Percentiles rank a stretch among this genome's conserved stretches.
Conservation (phyloP, 2,888 invertebrate genomes). For the Sepiola atlantica region DNA sequence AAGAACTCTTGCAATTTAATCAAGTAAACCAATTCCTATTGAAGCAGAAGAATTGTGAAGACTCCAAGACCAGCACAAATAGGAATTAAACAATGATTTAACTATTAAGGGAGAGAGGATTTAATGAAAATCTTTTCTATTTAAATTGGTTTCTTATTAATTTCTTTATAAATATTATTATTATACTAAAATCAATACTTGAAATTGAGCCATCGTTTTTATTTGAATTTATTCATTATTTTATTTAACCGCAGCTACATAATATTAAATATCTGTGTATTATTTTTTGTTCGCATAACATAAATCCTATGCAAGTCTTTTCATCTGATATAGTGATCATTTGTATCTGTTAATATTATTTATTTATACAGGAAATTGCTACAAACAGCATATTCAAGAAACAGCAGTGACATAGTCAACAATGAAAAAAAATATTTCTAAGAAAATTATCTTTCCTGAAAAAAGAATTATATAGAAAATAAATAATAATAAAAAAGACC, state of each 20-base stretch:
- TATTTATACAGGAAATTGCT: background rate
- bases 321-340: background rate
- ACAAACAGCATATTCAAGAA: background rate
- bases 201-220: background rate
- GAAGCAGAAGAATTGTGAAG: background rate
- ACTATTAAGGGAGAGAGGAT: background rate
- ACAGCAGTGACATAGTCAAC: background rate
- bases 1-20: background rate
- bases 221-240: background rate
- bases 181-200: background rate
- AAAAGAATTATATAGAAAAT: background rate
- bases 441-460: background rate
- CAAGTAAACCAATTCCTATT: background rate
- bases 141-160: background rate
- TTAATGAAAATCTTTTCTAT: background rate
- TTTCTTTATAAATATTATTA: background rate
- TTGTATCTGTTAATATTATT: background rate
- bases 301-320: background rate
- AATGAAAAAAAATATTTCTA: background rate
- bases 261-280: background rate
- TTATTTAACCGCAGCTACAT: background rate
- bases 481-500: background rate
- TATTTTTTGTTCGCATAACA: background rate
- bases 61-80: background rate
- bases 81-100: background rate